Evolutionary conservation across 2,113 vertebrate species (phyloP).

Genomic region (Pygoscelis antarcticus): DNA sequence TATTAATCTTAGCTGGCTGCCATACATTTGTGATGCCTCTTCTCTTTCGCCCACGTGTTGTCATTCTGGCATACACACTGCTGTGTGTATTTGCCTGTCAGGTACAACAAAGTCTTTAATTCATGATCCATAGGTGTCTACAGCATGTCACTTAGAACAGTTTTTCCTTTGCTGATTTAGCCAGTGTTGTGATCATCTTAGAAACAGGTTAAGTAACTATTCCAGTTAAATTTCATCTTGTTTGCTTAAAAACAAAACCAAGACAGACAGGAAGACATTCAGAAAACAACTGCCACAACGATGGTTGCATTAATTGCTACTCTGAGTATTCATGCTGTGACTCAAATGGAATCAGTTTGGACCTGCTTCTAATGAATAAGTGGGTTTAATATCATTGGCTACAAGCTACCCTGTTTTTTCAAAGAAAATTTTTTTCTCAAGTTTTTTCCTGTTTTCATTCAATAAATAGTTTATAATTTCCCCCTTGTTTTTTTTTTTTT

Average conservation of each 20-base stretch:
- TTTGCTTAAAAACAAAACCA: neutral
- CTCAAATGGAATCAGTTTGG: slow-evolving; percentile 45
- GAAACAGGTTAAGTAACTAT: neutral
- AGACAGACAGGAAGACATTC: slow-evolving; percentile 20
- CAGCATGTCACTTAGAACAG: neutral
- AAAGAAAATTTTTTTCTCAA: neutral
- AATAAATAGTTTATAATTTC: slow-evolving; percentile 26
- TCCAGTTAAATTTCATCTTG: neutral
- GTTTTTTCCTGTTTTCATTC: slow-evolving; percentile 29
- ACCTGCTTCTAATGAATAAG: slow-evolving; percentile 67
- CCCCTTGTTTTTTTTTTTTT: neutral
- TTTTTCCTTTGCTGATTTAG: neutral
- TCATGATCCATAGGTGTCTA: neutral
- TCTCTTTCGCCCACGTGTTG: rapidly evolving
- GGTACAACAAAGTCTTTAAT: neutral
- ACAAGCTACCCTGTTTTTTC: neutral
- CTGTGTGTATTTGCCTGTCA: neutral
- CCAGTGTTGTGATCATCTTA: neutral
- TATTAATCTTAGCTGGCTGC: neutral
- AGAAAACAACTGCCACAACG: slow-evolving; percentile 36
- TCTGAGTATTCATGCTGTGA: slow-evolving; percentile 61
- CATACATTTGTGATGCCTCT: neutral
- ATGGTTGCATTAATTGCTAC: slow-evolving; percentile 60
- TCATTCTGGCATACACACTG: neutral
- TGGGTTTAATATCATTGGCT: slow-evolving; percentile 45